These are phyloP conservation scores for Crotalus tigris DNA, from an alignment of 2,113 vertebrate genomes.

Conservation along the genomic window DNA sequence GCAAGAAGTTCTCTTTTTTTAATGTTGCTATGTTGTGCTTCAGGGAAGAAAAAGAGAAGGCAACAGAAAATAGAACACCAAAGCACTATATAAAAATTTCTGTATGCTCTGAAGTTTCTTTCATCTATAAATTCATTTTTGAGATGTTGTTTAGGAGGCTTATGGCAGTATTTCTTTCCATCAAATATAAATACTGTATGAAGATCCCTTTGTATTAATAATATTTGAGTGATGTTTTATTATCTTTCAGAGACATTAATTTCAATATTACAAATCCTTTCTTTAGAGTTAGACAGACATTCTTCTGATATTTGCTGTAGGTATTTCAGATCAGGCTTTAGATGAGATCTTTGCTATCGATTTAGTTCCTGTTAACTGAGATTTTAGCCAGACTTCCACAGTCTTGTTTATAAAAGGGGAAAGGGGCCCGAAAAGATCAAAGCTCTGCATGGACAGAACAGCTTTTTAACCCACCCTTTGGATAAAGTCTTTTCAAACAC, in stretches of 20 bases:
- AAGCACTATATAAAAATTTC: slow-evolving; percentile 63
- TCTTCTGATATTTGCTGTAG: background rate
- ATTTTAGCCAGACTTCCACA: background rate
- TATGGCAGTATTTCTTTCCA: slow-evolving; percentile 40
- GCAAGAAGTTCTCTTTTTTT: slow-evolving; percentile 26
- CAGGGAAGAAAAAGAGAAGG: slow-evolving; percentile 9
- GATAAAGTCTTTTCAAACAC: background rate
- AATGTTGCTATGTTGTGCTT: slow-evolving; percentile 6
- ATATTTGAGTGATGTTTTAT: slow-evolving; percentile 4
- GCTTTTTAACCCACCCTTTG: background rate
- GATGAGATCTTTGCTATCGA: accelerated
- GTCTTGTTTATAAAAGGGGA: background rate
- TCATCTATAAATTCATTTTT: slow-evolving; percentile 52
- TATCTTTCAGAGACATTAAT: slow-evolving; percentile 31
- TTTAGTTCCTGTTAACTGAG: background rate
- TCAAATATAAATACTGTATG: slow-evolving; percentile 31
- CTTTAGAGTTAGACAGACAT: background rate
- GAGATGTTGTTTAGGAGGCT: slow-evolving; percentile 41
- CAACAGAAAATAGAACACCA: slow-evolving; percentile 53
- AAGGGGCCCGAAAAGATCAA: background rate
- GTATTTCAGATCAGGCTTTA: background rate
- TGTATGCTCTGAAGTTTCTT: slow-evolving; percentile 56
- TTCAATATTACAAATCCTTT: slow-evolving; percentile 24
- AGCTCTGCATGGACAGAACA: background rate
- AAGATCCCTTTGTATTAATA: slow-evolving; percentile 39